phyloP scores from a whole-genome alignment of 1,140 invertebrate genomes.

The Camponotus floridanus region DNA sequence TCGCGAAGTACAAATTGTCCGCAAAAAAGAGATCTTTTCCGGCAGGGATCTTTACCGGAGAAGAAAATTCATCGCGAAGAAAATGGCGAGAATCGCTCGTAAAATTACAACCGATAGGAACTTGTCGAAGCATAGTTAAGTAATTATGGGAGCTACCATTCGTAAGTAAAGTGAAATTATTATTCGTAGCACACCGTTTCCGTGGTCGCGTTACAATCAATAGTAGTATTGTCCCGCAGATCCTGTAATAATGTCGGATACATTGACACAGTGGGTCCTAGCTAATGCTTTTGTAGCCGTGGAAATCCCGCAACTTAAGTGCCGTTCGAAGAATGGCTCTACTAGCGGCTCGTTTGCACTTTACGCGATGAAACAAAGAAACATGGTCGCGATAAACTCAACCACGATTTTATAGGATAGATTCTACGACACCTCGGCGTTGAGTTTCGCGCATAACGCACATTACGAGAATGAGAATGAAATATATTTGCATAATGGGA shows the following conservation, averaged over 20 bases:
- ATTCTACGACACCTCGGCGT: background rate
- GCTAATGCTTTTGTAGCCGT: slow-evolving; percentile 22
- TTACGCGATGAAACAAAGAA: slow-evolving; percentile 17
- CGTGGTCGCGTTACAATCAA: background rate
- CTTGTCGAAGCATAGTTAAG: background rate
- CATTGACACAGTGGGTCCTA: slow-evolving; percentile 9
- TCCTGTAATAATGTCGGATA: slow-evolving; percentile 34
- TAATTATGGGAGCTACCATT: slow-evolving; percentile 21
- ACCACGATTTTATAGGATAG: background rate
- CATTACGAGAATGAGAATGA: background rate
- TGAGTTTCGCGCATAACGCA: background rate
- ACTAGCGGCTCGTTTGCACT: slow-evolving; percentile 11
- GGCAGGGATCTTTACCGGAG: background rate
- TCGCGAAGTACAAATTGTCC: slow-evolving; percentile 36
- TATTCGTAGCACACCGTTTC: background rate
- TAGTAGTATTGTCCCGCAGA: slow-evolving; percentile 17
- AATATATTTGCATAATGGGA: background rate
- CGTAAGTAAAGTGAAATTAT: slow-evolving; percentile 51
- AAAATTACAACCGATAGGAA: slow-evolving; percentile 15
- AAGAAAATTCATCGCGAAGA: slow-evolving; percentile 6
- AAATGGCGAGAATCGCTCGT: background rate
- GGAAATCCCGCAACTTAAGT: slow-evolving; percentile 51
- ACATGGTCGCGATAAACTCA: slow-evolving; percentile 15
- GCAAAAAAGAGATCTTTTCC: background rate
- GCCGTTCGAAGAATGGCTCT: slow-evolving; percentile 25